Evolutionary conservation across 2,113 vertebrate genomes (phyloP), one percentile per base, ranked within the genome.

Genomic region (Rhombomys opimus): DNA sequence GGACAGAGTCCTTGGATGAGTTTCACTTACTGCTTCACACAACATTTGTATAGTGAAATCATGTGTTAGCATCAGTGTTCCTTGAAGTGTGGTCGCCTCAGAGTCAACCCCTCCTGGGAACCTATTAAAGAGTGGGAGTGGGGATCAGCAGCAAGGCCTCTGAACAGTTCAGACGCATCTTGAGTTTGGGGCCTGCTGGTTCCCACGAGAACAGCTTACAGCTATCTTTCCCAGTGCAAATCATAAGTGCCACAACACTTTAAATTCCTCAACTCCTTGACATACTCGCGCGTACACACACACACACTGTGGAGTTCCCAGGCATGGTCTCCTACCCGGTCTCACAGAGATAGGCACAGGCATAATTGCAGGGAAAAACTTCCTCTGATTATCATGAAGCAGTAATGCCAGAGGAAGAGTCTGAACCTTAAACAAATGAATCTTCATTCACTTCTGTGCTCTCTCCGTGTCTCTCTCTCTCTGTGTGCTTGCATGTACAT

Each of bases 141-240:
- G 85, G 30, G 9, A 46, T 50, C 41, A 18, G 32, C 57, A 7
- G 46, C 54, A 57, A 87, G 61, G 8, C 38, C 73, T 65, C 50
- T 0, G 0, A 13, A 65, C 12, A 20, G 38, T 46, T 78, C 75
- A 54, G 35, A 32, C 52, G 84, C 61, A 57, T 1, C 73, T 30
- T 22, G 59, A 72, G 70, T 38, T 41, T 68, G 65, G 50, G 30
- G 76, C 65, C 78, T 22, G 38, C 61, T 57, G 32, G 35, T 85
- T 89, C 61, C 84, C 65, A 3, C 35, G 32, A 30, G 30, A 91
- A 63, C 70, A 76, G 80, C 52, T 80, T 81, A 54, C 50, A 41
- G 35, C 61, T 86, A n/a, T 85, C 87, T 94, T 95, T 89, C 92
- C 94, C 61, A 92, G 50, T 14, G n/a, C 38, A 84, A 87, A 92